Conservation (phyloP, 2,888 invertebrate species). For the Lordiphosa andalusiaca region DNA sequence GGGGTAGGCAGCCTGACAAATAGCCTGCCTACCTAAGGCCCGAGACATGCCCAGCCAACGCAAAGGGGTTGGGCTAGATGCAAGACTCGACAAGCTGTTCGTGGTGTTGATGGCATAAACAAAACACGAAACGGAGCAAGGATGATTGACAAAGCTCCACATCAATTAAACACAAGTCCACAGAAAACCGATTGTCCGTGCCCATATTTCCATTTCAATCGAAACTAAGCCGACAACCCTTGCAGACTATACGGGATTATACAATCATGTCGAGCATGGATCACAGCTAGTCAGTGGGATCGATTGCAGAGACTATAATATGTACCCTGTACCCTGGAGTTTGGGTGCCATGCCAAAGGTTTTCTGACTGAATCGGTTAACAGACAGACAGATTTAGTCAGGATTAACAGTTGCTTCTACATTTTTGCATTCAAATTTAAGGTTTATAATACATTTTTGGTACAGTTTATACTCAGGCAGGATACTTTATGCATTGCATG, state of each 20-base stretch:
- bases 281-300: no score
- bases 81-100: constrained; percentile 1
- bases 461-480: no score
- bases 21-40: constrained; percentile 26
- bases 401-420: no score
- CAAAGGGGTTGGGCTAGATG: constrained; percentile 22
- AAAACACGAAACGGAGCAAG: constrained; percentile 29
- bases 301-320: no score
- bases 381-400: no score
- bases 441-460: no score
- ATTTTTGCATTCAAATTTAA: no score
- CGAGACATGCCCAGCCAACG: neutral
- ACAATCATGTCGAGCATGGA: no score
- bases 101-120: constrained; percentile 45
- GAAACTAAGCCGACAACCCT: constrained; percentile 1
- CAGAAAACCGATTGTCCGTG: neutral
- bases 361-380: no score
- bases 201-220: neutral
- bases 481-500: no score
- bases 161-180: constrained; percentile 4
- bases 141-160: constrained; percentile 40
- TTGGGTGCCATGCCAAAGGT: no score
- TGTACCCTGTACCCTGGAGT: no score
- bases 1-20: constrained; percentile 50
- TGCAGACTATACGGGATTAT: constrained; percentile 1